Evolutionary conservation across 1,140 invertebrate genomes (phyloP), one percentile per base, ranked within the genome.

Genomic region (Amphibalanus amphitrite): DNA sequence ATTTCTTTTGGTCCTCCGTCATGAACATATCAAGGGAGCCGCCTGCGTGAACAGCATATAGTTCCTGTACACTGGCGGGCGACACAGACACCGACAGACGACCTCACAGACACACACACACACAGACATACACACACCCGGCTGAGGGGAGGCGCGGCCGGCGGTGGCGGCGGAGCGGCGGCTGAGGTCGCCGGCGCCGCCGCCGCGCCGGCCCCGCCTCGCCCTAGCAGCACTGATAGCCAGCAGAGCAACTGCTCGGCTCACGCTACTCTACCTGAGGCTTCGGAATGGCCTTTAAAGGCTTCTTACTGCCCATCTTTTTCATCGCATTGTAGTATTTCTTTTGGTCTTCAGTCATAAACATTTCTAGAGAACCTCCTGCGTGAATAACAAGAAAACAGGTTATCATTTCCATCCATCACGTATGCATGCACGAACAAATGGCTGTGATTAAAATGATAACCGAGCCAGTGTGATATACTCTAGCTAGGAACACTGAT

Each of bases 261-360:
- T 6, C n/a, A 67, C 28, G 29, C 26, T 28, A 70, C 79, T 79
- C 84, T 85, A 95, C 92, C 86, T 89, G 92, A 76, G 96, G 95
- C 81, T 93, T 88, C 75, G 95, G 95, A 81, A 95, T 97, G 73
- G 95, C 94, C 86, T 98, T 98, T 78, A 96, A 85, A 65, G 95
- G 96, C 82, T 97, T 95, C 81, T 97, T 98, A 64, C 91, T 93
- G 75, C 93, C 92, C 93, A 98, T 97, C 83, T 97, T 97, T 82
- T 98, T 98, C 96, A 98, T 98, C 70, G 95, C 95, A 82, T 96
- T 97, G 84, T 98, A 98, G 82, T 98, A 98, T 84, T 98, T 98
- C 86, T 98, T 98, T 83, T 98, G 96, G 84, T 98, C 95, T 82
- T 98, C 95, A 75, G 95, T 98, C 95, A 98, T 98, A 85, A 98